Conservation (phyloP, 2,113 vertebrate species). For the Chiloscyllium plagiosum region DNA sequence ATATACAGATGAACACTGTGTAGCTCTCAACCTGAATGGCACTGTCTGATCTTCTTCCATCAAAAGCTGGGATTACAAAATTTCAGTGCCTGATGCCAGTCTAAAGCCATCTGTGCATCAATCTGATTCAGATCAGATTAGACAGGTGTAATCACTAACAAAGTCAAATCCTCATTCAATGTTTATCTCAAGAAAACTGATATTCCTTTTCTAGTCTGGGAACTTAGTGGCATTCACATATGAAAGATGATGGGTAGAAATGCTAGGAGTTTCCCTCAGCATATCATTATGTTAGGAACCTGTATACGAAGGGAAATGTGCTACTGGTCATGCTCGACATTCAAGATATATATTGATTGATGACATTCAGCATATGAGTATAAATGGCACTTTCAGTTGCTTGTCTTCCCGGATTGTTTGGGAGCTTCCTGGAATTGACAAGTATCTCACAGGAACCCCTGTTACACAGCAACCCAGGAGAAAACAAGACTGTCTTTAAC, state of each 20-base stretch:
- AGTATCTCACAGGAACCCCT: background rate
- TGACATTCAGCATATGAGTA: background rate
- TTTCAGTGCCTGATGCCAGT: background rate
- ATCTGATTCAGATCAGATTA: constrained; percentile 30
- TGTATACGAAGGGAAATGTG: background rate
- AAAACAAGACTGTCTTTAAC: background rate
- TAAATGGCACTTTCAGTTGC: background rate
- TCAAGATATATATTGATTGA: background rate
- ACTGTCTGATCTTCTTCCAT: constrained; percentile 18
- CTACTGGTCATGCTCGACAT: background rate
- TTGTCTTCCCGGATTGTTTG: background rate
- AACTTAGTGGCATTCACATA: background rate
- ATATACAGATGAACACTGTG: background rate
- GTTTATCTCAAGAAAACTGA: background rate
- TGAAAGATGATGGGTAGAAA: background rate
- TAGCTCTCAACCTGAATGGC: constrained; percentile 11
- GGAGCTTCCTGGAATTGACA: background rate
- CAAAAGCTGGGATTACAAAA: constrained; percentile 7
- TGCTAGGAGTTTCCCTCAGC: background rate
- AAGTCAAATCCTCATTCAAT: constrained; percentile 33
- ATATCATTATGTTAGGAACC: background rate
- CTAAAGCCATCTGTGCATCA: constrained; percentile 32
- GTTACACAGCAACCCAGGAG: background rate
- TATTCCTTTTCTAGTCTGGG: background rate
- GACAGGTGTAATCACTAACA: constrained; percentile 17